These are phyloP conservation scores for Candidula unifasciata DNA, from an alignment of 2,888 invertebrate genomes.

Conservation along the genomic window DNA sequence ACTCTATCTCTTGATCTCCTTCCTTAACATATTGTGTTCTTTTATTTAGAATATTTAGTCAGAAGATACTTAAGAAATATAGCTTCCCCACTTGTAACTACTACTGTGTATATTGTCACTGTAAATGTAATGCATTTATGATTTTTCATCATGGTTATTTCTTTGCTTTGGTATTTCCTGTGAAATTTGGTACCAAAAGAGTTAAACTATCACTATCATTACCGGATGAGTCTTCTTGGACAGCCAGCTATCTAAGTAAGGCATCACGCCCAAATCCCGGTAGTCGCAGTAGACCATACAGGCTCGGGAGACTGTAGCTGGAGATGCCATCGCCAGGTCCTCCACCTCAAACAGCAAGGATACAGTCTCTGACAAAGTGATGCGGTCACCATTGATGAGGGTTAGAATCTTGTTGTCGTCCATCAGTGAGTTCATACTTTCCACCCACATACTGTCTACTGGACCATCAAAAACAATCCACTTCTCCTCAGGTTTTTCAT, in stretches of 20 bases:
- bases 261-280: conserved; percentile 76
- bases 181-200: too few relatives aligned
- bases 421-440: conserved; percentile 79
- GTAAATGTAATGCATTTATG: too few relatives aligned
- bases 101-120: too few relatives aligned
- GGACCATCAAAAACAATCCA: conserved; percentile 79
- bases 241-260: conserved; percentile 78
- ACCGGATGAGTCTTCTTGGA: conserved; percentile 76
- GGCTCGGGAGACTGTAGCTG: conserved; percentile 79
- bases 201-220: not conserved
- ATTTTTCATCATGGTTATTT: too few relatives aligned
- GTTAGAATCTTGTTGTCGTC: conserved; percentile 79
- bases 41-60: too few relatives aligned
- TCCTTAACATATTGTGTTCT: too few relatives aligned
- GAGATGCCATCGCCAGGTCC: conserved; percentile 83
- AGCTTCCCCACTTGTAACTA: too few relatives aligned
- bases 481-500: conserved; percentile 78
- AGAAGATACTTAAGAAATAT: too few relatives aligned
- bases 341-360: conserved; percentile 89
- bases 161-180: too few relatives aligned
- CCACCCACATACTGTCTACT: conserved; percentile 79
- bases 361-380: conserved; percentile 81
- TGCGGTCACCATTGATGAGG: conserved; percentile 79
- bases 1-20: too few relatives aligned
- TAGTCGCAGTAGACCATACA: conserved; percentile 79